Conservation (phyloP, 2,113 vertebrate species). For the Ramphastos sulfuratus region DNA sequence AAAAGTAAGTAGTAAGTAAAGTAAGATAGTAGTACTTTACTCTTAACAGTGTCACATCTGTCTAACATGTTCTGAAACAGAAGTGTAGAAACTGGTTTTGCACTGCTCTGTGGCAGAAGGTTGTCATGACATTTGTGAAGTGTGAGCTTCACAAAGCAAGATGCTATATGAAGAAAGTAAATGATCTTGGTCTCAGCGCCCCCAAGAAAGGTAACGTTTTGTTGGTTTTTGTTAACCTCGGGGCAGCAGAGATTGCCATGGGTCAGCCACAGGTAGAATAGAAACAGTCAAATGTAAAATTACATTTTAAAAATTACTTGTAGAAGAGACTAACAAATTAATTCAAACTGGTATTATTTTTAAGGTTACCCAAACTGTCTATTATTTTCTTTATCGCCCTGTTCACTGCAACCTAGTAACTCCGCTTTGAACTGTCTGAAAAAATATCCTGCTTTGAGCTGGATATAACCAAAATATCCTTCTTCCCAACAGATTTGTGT, state of each 20-base stretch:
- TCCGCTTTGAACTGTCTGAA: neutral
- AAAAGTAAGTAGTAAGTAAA: neutral
- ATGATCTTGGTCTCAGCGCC: neutral
- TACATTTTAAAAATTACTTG: no score
- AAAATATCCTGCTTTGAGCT: neutral
- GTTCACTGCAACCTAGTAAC: neutral
- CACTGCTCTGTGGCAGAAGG: neutral
- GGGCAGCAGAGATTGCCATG: neutral
- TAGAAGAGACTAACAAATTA: neutral
- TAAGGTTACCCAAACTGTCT: neutral
- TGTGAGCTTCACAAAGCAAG: neutral
- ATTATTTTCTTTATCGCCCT: neutral
- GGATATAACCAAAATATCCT: neutral
- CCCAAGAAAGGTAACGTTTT: neutral
- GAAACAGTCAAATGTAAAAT: neutral
- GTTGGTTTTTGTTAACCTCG: neutral
- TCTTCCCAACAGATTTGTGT: neutral
- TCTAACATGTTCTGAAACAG: neutral
- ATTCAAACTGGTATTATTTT: neutral
- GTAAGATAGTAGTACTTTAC: neutral
- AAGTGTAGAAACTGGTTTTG: neutral
- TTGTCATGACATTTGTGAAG: neutral
- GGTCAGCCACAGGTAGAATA: neutral
- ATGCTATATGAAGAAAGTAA: neutral
- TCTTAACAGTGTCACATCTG: neutral